Conservation (phyloP, 2,113 vertebrate species). For the Philantomba maxwellii region DNA sequence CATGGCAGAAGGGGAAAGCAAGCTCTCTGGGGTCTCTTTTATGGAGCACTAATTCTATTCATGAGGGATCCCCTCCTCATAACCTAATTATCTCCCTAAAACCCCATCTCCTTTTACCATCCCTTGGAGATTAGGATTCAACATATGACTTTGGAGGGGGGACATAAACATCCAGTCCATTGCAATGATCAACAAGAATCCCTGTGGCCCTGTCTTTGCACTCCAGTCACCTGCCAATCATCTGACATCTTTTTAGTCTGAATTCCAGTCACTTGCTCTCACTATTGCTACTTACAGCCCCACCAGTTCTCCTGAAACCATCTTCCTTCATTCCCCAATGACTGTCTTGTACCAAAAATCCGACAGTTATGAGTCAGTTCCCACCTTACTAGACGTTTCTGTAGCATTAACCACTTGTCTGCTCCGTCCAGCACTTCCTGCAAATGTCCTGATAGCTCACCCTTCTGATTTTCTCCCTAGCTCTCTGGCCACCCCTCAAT, state of each 20-base stretch:
- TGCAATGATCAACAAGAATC: background rate
- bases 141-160: background rate
- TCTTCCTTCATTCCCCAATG: background rate
- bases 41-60: background rate
- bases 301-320: background rate
- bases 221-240: background rate
- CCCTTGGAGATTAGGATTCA: background rate
- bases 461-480: background rate
- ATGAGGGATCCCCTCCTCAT: background rate
- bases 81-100: background rate
- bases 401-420: background rate
- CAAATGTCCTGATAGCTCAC: background rate
- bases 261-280: background rate
- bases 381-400: background rate
- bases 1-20: background rate
- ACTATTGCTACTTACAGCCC: background rate
- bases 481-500: background rate
- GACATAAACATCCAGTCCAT: background rate
- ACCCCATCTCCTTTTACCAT: background rate
- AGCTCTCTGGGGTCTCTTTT: background rate
- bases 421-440: background rate
- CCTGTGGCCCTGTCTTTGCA: background rate
- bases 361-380: background rate
- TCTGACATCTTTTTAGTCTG: background rate
- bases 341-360: background rate